Evolutionary conservation across 2,113 vertebrate genomes (phyloP).

Genomic region (Progne subis): DNA sequence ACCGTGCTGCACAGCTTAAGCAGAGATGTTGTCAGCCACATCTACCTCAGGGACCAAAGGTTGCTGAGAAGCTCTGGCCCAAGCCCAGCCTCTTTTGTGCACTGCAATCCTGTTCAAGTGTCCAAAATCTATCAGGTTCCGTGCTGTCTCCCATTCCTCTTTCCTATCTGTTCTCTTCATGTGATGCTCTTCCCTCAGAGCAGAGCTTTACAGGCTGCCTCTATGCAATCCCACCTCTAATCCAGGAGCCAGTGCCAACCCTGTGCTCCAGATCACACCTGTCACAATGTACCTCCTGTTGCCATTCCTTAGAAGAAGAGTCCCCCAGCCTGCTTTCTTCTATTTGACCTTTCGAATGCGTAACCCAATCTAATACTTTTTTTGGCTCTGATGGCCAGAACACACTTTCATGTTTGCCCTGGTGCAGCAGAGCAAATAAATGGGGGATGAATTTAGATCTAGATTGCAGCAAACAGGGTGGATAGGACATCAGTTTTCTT

Average conservation of each 20-base stretch:
- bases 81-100: neutral
- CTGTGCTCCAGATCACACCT: fast-evolving
- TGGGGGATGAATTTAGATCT: neutral
- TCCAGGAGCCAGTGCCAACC: neutral
- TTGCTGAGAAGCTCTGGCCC: neutral
- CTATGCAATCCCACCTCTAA: neutral
- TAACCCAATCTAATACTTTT: neutral
- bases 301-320: neutral
- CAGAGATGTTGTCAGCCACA: neutral
- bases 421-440: neutral
- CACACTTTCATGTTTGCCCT: neutral
- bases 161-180: neutral
- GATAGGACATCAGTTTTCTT: neutral
- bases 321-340: neutral
- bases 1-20: neutral
- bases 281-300: neutral
- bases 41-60: neutral
- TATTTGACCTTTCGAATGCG: fast-evolving
- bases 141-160: neutral
- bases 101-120: neutral
- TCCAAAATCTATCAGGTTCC: neutral
- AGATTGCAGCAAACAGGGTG: neutral
- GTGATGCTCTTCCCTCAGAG: neutral
- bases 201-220: neutral
- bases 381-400: neutral